These are phyloP conservation scores for Rhabdornis inornatus DNA, from an alignment of 2,113 vertebrate genomes.

Conservation along the genomic window DNA sequence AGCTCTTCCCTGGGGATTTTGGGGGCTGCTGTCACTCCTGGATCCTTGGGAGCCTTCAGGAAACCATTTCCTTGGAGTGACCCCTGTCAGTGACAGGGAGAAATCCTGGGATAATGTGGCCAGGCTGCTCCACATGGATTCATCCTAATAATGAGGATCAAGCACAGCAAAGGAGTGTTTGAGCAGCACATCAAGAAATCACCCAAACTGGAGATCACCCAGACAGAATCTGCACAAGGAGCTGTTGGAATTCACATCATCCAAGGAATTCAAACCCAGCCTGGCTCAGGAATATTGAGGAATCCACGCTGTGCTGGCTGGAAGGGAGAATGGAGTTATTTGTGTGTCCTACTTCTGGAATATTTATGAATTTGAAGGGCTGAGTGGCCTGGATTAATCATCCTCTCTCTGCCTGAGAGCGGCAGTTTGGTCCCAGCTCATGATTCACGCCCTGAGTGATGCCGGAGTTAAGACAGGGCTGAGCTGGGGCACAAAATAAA, in stretches of 20 bases:
- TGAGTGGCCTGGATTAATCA: not conserved
- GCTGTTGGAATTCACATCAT: not conserved
- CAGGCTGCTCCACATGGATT: not conserved
- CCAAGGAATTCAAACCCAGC: not conserved
- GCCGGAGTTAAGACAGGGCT: not conserved
- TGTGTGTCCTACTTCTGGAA: not conserved
- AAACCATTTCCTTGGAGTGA: not conserved
- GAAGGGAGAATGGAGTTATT: not conserved
- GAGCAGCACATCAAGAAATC: not conserved
- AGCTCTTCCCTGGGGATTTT: not conserved
- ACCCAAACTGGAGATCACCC: not conserved
- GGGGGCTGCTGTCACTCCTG: not conserved
- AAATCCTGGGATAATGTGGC: not conserved
- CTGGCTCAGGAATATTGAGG: not conserved
- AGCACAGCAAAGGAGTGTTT: not conserved
- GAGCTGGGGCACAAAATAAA: not conserved
- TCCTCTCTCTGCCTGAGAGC: not conserved
- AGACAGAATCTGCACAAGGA: not conserved
- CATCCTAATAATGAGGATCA: not conserved
- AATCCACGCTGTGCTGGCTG: rapidly evolving
- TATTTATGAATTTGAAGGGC: not conserved
- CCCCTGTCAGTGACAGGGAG: rapidly evolving
- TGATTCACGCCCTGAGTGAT: not conserved
- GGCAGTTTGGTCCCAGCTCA: not conserved
- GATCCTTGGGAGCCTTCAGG: not conserved